These are phyloP conservation scores for Cuniculus paca DNA, from an alignment of 2,797 vertebrate genomes.

Conservation along the genomic window DNA sequence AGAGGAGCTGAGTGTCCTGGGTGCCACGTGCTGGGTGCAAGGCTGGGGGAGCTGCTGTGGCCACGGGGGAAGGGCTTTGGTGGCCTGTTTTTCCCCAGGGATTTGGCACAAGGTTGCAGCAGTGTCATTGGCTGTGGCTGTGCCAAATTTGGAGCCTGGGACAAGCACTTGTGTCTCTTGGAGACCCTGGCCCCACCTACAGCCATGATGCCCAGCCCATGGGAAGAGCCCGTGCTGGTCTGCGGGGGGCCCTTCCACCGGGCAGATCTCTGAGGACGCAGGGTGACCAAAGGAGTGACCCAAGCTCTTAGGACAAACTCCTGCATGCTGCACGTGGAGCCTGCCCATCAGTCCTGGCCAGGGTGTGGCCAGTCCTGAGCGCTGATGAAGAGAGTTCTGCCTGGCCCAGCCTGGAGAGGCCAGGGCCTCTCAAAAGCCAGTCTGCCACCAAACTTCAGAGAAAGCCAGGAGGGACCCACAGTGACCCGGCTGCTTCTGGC, in stretches of 20 bases:
- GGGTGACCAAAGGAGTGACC: neutral
- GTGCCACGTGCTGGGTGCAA: neutral
- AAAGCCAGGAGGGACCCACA: neutral
- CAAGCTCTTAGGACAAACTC: neutral
- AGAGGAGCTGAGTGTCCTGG: neutral
- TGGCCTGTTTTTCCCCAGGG: neutral
- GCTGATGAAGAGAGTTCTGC: neutral
- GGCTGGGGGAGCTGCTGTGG: neutral
- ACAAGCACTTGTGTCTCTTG: neutral
- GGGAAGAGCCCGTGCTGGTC: neutral
- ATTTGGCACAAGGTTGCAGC: neutral
- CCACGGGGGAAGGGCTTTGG: neutral
- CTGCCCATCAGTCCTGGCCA: neutral
- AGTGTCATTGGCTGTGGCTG: neutral
- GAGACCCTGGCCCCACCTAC: neutral
- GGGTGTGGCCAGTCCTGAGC: neutral
- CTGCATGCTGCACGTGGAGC: neutral
- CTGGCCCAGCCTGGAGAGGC: neutral
- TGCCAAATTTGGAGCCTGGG: neutral
- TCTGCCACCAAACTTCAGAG: neutral
- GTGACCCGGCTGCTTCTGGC: neutral
- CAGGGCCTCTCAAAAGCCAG: neutral
- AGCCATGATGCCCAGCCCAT: neutral
- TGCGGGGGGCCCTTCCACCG: neutral
- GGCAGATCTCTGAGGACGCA: neutral